Evolutionary conservation across 1,140 invertebrate species (phyloP).

Genomic region (Venturia canescens): DNA sequence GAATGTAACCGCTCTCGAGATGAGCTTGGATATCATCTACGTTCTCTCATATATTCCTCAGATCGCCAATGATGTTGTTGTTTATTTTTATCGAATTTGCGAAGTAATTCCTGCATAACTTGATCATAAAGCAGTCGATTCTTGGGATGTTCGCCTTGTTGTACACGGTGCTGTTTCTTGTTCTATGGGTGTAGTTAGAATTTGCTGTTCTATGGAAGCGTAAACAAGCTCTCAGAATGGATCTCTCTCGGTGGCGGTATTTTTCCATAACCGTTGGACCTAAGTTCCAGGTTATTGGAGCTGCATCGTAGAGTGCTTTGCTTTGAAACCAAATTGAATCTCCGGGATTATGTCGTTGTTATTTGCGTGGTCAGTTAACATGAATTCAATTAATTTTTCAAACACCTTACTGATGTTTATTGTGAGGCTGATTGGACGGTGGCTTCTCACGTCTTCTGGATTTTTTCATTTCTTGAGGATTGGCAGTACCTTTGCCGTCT

Average conservation of each 20-base stretch:
- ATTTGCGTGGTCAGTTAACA: conserved; percentile 25
- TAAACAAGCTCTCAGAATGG: conserved; percentile 26
- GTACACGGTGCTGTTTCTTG: conserved; percentile 48
- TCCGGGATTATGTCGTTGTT: conserved; percentile 26
- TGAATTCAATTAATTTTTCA: background rate
- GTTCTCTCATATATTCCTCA: no score
- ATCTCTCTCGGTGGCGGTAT: conserved; percentile 40
- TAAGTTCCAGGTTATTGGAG: conserved; percentile 40
- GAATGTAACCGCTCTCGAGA: background rate
- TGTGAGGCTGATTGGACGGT: background rate
- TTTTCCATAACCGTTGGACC: conserved; percentile 24
- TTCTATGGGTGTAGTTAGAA: conserved; percentile 41
- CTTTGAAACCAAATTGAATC: conserved; percentile 27
- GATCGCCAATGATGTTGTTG: no score
- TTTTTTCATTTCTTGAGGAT: background rate
- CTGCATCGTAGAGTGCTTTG: conserved; percentile 27
- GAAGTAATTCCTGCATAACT: conserved; percentile 47
- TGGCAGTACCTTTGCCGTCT: background rate
- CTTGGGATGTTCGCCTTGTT: conserved; percentile 52
- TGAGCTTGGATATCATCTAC: no score
- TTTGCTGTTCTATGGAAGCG: conserved; percentile 22
- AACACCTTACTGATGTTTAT: conserved; percentile 17
- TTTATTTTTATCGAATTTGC: conserved; percentile 27
- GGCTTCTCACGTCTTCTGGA: background rate
- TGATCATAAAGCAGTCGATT: conserved; percentile 52